phyloP scores from a whole-genome alignment of 2,113 vertebrate genomes.

The Cnemophilus loriae region DNA sequence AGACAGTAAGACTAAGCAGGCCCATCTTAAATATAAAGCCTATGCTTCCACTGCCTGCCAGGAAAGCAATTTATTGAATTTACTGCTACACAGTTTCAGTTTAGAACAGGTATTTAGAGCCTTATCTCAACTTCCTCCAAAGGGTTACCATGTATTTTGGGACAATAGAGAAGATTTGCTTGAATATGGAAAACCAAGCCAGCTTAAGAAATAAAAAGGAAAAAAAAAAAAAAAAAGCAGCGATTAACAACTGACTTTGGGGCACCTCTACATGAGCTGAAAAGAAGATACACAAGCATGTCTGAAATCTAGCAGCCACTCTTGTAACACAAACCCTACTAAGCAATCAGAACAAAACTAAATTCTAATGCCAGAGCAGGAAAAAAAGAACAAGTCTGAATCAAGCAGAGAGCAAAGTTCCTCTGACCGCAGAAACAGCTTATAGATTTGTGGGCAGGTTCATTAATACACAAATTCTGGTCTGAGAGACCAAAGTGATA shows the following conservation, averaged over 20 bases:
- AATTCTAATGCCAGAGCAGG: neutral
- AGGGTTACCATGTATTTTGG: neutral
- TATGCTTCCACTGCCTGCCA: neutral
- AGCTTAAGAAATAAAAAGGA: neutral
- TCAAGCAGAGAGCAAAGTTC: neutral
- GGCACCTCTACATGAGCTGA: neutral
- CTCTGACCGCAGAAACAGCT: neutral
- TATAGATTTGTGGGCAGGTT: neutral
- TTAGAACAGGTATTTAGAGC: neutral
- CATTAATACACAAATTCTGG: neutral
- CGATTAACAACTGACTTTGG: neutral
- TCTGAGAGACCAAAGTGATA: neutral
- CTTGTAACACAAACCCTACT: neutral
- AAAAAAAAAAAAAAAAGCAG: rapidly evolving
- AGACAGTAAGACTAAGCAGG: neutral
- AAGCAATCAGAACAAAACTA: neutral
- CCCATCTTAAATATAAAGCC: neutral
- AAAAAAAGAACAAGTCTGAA: neutral
- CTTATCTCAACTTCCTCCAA: neutral
- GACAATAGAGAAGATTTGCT: neutral
- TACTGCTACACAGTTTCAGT: neutral
- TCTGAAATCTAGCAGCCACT: neutral
- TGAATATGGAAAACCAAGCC: neutral
- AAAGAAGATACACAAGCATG: neutral
- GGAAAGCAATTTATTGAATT: neutral